phyloP scores from a whole-genome alignment of 1,140 invertebrate species.

The Patella vulgata region DNA sequence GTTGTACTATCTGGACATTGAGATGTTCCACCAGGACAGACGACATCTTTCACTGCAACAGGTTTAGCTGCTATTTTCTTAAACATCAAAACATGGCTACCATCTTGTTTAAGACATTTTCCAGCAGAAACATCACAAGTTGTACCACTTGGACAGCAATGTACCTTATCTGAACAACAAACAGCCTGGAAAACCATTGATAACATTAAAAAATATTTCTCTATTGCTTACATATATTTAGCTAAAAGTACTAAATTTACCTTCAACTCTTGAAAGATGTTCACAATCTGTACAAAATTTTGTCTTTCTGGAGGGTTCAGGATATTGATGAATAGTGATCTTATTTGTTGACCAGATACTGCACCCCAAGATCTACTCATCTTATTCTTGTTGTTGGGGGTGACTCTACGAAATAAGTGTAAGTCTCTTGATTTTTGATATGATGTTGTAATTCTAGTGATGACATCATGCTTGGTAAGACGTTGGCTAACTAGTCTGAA shows the following conservation, averaged over 20 bases:
- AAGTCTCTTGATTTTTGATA: too few species aligned
- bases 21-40: constrained; percentile 44
- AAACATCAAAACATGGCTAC: constrained; percentile 24
- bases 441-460: too few species aligned
- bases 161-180: constrained; percentile 18
- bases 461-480: too few species aligned
- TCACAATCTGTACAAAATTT: constrained; percentile 39
- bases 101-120: constrained; percentile 28
- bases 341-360: too few species aligned
- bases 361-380: too few species aligned
- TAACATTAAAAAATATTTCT: neutral
- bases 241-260: constrained; percentile 6
- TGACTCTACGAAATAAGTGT: neutral
- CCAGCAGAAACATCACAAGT: constrained; percentile 37
- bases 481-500: too few species aligned
- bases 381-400: neutral
- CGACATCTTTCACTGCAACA: constrained; percentile 4
- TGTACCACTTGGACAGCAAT: constrained; percentile 50
- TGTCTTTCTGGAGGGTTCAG: constrained; percentile 39
- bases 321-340: constrained; percentile 23
- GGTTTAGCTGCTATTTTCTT: constrained; percentile 28
- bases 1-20: constrained; percentile 63
- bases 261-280: constrained; percentile 23
- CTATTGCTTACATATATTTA: constrained; percentile 24
- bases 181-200: constrained; percentile 2